Evolutionary conservation across 2,113 vertebrate genomes (phyloP), one percentile per base, ranked within the genome.

Genomic region (Xyrauchen texanus): DNA sequence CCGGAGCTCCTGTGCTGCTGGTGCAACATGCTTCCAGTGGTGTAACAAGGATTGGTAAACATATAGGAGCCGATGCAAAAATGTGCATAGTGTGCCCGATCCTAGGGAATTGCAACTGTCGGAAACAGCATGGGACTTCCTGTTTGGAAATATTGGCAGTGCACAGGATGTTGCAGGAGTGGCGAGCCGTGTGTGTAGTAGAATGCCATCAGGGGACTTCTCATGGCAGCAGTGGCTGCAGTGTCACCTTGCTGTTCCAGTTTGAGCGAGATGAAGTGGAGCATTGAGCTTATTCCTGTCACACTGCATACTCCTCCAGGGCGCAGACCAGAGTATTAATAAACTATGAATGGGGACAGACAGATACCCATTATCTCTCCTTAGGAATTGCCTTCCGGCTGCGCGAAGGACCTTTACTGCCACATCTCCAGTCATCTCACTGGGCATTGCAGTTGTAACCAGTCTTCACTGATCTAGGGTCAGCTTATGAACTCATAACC

Each of bases 331-430:
- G 63, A 34, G 21, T 34, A 34, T 34, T 34, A 34, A 34, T 34
- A 34, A 34, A 87, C 85, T 81, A 85, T 91, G 90, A 92, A 91
- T 91, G 86, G 83, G 88, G 81, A 89, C 82, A 86, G 89, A 91
- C 88, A 92, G 87, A 89, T 86, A 52, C 82, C 85, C 83, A 88
- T 91, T 91, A 90, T 92, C 86, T 57, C 77, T 49, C 5, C 76
- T 79, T 81, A 12, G 51, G 42, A 51, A 47, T 12, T 21, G 34
- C 51, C 45, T 44, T 75, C 64, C 5, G 13, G 16, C 57, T 49
- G 62, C 16, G 45, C 42, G 53, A 60, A 68, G 52, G 21, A 6
- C 9, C 34, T 47, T 6, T 4, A 16, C 42, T 55, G 78, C 58
- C 7, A 15, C 21, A 10, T 44, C 42, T 53, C 60, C 62, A 6